These are phyloP conservation scores for Electrophaes corylata DNA, from an alignment of 2,888 invertebrate species.

Conservation along the genomic window DNA sequence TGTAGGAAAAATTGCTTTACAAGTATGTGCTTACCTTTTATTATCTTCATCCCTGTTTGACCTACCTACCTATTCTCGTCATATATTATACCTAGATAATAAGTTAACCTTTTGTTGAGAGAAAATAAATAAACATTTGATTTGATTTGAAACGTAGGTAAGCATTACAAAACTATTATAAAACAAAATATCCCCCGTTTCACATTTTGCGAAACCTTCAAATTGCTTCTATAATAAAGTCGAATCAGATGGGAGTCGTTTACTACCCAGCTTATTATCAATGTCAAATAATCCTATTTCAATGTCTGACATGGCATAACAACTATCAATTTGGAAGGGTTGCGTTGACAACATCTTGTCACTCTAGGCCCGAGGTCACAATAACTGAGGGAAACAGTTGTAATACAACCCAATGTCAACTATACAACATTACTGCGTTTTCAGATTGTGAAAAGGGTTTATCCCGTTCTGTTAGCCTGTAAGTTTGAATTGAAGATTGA, in stretches of 20 bases:
- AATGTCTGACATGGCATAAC: slow-evolving; percentile 55
- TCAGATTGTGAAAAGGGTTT: slow-evolving; percentile 17
- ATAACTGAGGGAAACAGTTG: slow-evolving; percentile 51
- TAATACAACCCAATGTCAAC: slow-evolving; percentile 34
- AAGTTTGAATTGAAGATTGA: too few relatives aligned
- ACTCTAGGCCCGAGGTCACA: slow-evolving; percentile 54
- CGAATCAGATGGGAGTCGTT: neutral
- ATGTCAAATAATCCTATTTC: slow-evolving; percentile 32
- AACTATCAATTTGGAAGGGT: slow-evolving; percentile 53
- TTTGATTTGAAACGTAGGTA: too few relatives aligned
- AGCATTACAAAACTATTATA: too few relatives aligned
- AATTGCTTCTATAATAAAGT: neutral
- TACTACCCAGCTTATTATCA: slow-evolving; percentile 8
- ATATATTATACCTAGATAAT: too few relatives aligned
- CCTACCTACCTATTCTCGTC: too few relatives aligned
- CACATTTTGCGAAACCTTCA: too few relatives aligned
- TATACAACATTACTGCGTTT: slow-evolving; percentile 12
- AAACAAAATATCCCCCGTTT: too few relatives aligned
- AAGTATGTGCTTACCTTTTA: too few relatives aligned
- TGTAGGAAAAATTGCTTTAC: too few relatives aligned
- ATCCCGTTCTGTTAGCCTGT: neutral
- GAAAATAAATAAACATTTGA: too few relatives aligned
- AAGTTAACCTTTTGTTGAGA: too few relatives aligned
- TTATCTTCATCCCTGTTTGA: too few relatives aligned
- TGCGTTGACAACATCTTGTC: slow-evolving; percentile 61